Percentiles rank a stretch among this genome's conserved stretches.
Evolutionary conservation across 1,140 invertebrate species (phyloP).

Genomic region (Drosophila nigrodunni): DNA sequence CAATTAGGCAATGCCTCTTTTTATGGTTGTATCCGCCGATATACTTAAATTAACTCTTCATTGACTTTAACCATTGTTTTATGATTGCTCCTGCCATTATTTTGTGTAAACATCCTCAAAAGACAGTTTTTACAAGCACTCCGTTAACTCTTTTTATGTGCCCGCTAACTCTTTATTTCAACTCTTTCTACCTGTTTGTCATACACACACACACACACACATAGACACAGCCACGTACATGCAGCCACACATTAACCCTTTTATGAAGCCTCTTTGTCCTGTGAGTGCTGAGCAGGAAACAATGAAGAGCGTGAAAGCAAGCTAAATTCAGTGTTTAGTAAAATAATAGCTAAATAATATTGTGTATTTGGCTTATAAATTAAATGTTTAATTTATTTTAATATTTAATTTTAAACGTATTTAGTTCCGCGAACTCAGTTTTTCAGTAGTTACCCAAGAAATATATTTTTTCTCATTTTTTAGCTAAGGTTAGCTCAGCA

Average conservation of each 20-base stretch:
- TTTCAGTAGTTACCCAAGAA: conserved; percentile 9
- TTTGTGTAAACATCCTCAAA: conserved; percentile 1
- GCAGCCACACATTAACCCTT: conserved; percentile 58
- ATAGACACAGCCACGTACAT: neutral
- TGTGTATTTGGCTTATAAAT: neutral
- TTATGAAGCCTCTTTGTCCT: conserved; percentile 62
- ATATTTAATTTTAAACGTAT: neutral
- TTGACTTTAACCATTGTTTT: conserved; percentile 42
- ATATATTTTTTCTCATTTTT: neutral
- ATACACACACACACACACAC: conserved; percentile 8
- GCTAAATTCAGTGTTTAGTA: neutral
- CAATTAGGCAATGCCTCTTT: neutral
- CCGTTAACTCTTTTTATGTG: conserved; percentile 76
- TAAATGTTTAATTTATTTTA: neutral
- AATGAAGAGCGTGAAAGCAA: conserved; percentile 36
- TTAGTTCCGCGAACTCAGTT: conserved; percentile 23
- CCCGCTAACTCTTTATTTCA: conserved; percentile 46
- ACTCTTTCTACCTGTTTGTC: conserved; percentile 49
- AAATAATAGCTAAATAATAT: neutral
- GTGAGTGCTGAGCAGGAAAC: neutral
- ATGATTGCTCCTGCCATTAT: conserved; percentile 13
- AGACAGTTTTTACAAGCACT: conserved; percentile 37
- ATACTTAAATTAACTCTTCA: conserved; percentile 38
- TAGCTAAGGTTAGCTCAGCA: conserved; percentile 15
- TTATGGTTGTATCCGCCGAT: conserved; percentile 8